phyloP scores from a whole-genome alignment of 2,113 vertebrate genomes.

The Chionomys nivalis region DNA sequence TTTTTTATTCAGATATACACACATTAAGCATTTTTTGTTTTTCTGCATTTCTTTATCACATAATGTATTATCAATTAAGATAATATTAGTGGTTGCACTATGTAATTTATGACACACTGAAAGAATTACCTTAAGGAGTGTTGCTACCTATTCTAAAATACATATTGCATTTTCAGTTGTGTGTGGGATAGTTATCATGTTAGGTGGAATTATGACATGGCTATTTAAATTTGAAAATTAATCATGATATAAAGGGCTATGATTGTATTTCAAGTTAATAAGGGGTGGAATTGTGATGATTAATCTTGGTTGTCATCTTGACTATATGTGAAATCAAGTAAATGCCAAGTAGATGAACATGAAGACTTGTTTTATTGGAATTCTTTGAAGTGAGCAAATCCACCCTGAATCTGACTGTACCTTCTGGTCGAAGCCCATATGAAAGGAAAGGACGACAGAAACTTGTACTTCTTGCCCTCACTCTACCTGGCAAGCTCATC shows the following conservation, averaged over 20 bases:
- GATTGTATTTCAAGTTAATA: not conserved
- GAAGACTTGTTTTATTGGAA: not conserved
- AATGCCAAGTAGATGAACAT: not conserved
- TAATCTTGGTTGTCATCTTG: not conserved
- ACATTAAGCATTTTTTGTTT: not conserved
- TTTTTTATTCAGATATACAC: not conserved
- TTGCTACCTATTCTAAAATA: not conserved
- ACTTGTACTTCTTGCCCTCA: not conserved
- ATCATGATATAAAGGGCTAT: not conserved
- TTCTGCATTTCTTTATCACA: not conserved
- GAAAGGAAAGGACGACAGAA: not conserved
- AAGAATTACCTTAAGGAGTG: not conserved
- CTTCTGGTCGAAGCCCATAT: not conserved
- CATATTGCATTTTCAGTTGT: not conserved
- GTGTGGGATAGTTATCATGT: not conserved
- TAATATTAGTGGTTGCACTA: too few relatives aligned
- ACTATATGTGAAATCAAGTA: not conserved
- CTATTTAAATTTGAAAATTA: not conserved
- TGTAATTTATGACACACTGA: not conserved
- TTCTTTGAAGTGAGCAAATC: not conserved
- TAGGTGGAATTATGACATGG: not conserved
- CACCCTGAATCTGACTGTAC: not conserved
- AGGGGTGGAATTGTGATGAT: not conserved
- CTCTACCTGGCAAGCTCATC: not conserved
- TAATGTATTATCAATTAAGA: not conserved